Evolutionary conservation across 2,888 invertebrate genomes (phyloP), one percentile per base, ranked within the genome.

Genomic region (Antheraea assamensis): DNA sequence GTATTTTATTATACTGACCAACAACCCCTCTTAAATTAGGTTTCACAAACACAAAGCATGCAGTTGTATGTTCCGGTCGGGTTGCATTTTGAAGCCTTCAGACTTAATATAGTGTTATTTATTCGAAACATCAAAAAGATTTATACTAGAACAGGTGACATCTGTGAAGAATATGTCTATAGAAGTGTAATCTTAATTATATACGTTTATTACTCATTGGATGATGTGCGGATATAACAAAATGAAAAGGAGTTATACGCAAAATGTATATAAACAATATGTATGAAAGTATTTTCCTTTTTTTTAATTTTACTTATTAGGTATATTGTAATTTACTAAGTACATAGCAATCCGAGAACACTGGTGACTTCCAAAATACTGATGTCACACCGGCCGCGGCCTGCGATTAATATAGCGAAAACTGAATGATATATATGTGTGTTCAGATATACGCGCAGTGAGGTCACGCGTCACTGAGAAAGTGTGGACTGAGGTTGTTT

Each of bases 351-450:
- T 4, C 52, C 19, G 19, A 52, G 1, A 52, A 52, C 21, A 52
- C 5, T 15, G 52, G 21, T 52, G 21, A 5, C 3, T 21, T 17
- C 42, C 42, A 52, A 52, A 52, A 52, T 21, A 52, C 17, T 13
- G 13, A 52, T 3, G 17, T 52, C n/a, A n/a, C n/a, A n/a, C n/a
- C n/a, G n/a, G n/a, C n/a, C n/a, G n/a, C 55, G 4, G 55, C 3
- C 49, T 17, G 49, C 13, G 19, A 52, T n/a, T 55, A 55, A n/a
- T 55, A 55, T n/a, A 21, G 7, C n/a, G n/a, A n/a, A 55, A 55
- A 55, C 55, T 55, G n/a, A n/a, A n/a, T n/a, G 55, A n/a, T 55
- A 55, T n/a, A 55, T n/a, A 55, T 55, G 19, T 55, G n/a, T 55
- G 55, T 55, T n/a, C 19, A 10, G 21, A 55, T 55, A 55, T n/a